Percentiles rank a stretch among this genome's conserved stretches.
Conservation (phyloP, 2,113 vertebrate species). For the Edolisoma coerulescens region DNA sequence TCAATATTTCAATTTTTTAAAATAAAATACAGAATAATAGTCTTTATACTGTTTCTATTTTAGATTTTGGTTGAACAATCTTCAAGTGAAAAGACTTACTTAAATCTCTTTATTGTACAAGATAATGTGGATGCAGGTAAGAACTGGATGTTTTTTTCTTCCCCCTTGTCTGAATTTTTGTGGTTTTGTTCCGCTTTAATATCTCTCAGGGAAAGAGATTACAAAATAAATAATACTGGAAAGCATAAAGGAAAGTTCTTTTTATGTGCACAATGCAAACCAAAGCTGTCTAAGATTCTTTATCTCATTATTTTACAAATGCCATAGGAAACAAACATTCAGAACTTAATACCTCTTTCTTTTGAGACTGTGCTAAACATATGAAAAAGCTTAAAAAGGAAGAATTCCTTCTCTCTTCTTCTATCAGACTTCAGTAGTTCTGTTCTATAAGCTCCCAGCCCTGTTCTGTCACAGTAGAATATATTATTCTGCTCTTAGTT, state of each 20-base stretch:
- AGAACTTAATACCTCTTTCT: neutral
- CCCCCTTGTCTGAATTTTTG: neutral
- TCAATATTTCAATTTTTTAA: neutral
- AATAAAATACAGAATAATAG: neutral
- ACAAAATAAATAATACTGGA: neutral
- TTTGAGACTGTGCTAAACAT: neutral
- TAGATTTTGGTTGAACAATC: constrained; percentile 79
- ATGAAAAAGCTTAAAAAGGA: neutral
- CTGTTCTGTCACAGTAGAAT: neutral
- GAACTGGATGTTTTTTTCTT: neutral
- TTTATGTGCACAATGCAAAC: neutral
- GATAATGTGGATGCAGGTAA: constrained; percentile 77
- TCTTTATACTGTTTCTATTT: neutral
- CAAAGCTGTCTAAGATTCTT: neutral
- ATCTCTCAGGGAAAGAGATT: neutral
- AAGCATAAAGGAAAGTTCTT: neutral
- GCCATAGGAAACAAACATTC: neutral
- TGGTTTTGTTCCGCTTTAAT: neutral
- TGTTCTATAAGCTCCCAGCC: neutral
- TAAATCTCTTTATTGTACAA: constrained; percentile 79
- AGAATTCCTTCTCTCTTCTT: neutral
- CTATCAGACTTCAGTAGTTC: neutral
- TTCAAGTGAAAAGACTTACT: constrained; percentile 75
- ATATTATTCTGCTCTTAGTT: neutral
- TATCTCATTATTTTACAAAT: neutral